Base-by-base conservation (phyloP, 1,140 invertebrate species). In the Neoseiulus cucumeris region DNA sequence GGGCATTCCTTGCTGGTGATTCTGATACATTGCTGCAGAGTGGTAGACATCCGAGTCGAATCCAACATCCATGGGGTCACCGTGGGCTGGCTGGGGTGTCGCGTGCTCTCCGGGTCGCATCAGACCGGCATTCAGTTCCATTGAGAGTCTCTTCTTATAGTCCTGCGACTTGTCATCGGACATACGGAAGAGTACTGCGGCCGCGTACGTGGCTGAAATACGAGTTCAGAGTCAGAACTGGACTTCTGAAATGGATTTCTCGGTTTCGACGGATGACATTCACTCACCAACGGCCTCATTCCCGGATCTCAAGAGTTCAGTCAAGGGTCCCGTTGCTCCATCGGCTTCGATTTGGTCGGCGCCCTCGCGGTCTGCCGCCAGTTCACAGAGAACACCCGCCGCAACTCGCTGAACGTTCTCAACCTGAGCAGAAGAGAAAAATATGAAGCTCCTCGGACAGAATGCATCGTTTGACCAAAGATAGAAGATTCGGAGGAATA, bases 141-240 rank as follows among this genome's bases (percentile, higher is more conserved):
- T 88, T 29, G 89, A 92, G 14, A 97, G 80, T 68, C 92, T 80
- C 77, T 96, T 95, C 77, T 93, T 93, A 75, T 95, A 96, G 73
- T 97, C 91, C 72, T 92, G 88, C 7, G 91, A 89, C 76, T 96
- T 96, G 73, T 95, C 91, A 75, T 95, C 91, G 59, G 89, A 92
- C 91, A 96, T 95, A 66, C 91, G 84, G 81, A 94, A 95, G 47
- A 96, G 79, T 22, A 96, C 91, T 7, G 91, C 91, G 4, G 91
- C 92, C 17, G 91, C 92, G 73, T 95, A 96, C 0, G 91, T 95
- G 20, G 91, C 91, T 74, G 86, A 80, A 71, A 68, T 45, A 67
- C 44, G 66, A 5, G 44, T 22, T 25, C 14, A 18, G 25, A 68
- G 29, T 42, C 39, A 18, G 33, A n/a, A 20, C 4, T 45, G 14